Base-by-base conservation (phyloP, 1,140 invertebrate genomes). In the Lepidotrigona ventralis region DNA sequence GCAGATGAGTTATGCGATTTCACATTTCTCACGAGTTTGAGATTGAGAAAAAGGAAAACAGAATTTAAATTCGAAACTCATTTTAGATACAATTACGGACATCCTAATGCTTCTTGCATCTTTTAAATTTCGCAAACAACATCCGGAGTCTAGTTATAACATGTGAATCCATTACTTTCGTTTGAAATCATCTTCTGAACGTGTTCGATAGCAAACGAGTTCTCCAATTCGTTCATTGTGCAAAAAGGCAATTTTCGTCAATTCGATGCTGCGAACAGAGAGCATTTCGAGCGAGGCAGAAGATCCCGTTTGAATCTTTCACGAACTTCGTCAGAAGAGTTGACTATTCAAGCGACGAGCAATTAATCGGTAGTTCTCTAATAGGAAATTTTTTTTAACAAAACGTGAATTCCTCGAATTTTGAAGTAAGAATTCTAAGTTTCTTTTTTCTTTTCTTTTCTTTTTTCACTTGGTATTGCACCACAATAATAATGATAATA, bases 231-330 rank as follows among this genome's bases (percentile, higher is more conserved):
- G 6, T 21, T 33, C 15, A 74, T 58, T 58, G 53, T 58, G 72
- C 72, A 74, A 58, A 74, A 74, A 74, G 29, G 17, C 29, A 39
- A 46, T 74, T 58, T 58, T 15, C 11, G n/a, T 74, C 39, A 21
- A 29, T 15, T 17, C 2, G 1, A 58, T 2, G 53, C 21, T 33
- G 5, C 29, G 39, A 39, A 29, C 26, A 17, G 33, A 17, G 33
- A 69, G 11, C 4, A 33, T 39, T 5, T 14, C 39, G 4, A 23
- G 23, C 23, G 23, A 69, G 39, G 23, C 14, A 69, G n/a, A n/a
- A 26, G 23, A 69, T 14, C 39, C 33, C 0, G 21, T 69, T 46
- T 66, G 17, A 33, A 66, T n/a, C 0, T 46, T 15, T 14, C 3
- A 46, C 17, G 15, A 33, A 74, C 14, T 26, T 51, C 14, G 23